These are phyloP conservation scores for Eurytoma adleriae DNA, from an alignment of 2,888 invertebrate species.

Conservation along the genomic window DNA sequence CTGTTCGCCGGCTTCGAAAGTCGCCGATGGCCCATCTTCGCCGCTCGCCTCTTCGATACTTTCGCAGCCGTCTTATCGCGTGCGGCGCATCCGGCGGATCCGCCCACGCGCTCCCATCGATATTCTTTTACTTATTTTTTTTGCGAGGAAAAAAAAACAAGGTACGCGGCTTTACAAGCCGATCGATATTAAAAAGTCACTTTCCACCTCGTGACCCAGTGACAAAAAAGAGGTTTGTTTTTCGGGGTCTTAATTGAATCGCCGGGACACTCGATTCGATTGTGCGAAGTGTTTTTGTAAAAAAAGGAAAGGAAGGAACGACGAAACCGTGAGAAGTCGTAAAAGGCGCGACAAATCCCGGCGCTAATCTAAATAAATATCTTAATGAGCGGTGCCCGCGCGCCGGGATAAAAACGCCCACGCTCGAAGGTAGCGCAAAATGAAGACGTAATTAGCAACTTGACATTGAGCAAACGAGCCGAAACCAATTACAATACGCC, in stretches of 20 bases:
- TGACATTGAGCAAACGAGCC: constrained; percentile 41
- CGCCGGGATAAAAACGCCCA: too few relatives aligned
- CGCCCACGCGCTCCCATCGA: constrained; percentile 4
- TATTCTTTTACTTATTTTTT: too few relatives aligned
- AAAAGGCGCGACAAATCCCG: too few relatives aligned
- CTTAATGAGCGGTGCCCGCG: background rate
- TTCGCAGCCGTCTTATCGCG: constrained; percentile 16
- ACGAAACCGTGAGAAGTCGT: too few relatives aligned
- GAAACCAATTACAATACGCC: constrained; percentile 28
- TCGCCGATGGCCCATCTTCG: constrained; percentile 5
- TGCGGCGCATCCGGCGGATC: constrained; percentile 9
- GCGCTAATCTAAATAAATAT: constrained; percentile 19
- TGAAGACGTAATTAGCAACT: constrained; percentile 29
- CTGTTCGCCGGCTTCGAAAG: background rate
- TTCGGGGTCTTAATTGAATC: too few relatives aligned
- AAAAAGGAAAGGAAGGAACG: too few relatives aligned
- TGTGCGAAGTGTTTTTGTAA: too few relatives aligned
- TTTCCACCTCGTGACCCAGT: too few relatives aligned
- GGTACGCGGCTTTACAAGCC: too few relatives aligned
- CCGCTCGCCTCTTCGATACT: background rate
- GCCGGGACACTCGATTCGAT: too few relatives aligned
- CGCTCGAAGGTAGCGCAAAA: background rate
- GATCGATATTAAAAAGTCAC: too few relatives aligned
- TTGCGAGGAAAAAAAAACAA: background rate
- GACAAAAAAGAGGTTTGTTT: too few relatives aligned